phyloP scores from a whole-genome alignment of 2,113 vertebrate genomes.

The Pelobates fuscus region DNA sequence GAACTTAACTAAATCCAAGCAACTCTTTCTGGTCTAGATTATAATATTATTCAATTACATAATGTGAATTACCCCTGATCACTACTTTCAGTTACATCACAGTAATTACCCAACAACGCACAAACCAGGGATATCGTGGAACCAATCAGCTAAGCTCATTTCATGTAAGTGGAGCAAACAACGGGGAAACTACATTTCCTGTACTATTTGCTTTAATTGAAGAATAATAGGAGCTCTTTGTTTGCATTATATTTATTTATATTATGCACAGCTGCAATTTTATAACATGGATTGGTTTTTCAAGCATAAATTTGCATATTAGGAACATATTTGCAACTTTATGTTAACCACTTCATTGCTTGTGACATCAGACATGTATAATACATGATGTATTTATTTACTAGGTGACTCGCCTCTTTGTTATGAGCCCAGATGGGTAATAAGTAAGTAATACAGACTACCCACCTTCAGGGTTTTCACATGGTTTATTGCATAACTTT shows the following conservation, averaged over 20 bases:
- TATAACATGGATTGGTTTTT: not conserved
- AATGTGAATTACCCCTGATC: not conserved
- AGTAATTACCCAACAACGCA: not conserved
- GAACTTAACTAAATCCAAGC: not conserved
- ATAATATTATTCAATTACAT: not conserved
- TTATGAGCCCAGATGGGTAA: too few relatives aligned
- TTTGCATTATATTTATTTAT: not conserved
- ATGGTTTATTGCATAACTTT: too few relatives aligned
- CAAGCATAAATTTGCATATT: not conserved
- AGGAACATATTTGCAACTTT: not conserved
- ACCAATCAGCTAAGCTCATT: conserved; percentile 5
- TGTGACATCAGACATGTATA: too few relatives aligned
- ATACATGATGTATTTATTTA: too few relatives aligned
- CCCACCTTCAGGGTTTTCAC: too few relatives aligned
- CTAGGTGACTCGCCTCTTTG: too few relatives aligned
- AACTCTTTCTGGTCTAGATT: not conserved
- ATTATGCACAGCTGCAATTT: not conserved
- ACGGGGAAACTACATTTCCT: not conserved
- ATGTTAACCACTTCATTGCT: too few relatives aligned
- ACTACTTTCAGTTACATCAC: not conserved
- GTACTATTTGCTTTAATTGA: conserved; percentile 2
- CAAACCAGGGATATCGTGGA: not conserved
- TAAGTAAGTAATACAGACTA: too few relatives aligned
- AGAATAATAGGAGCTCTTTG: not conserved
- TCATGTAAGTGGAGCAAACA: not conserved